Base-by-base conservation (phyloP, 1,140 invertebrate species). In the Reticulitermes speratus region DNA sequence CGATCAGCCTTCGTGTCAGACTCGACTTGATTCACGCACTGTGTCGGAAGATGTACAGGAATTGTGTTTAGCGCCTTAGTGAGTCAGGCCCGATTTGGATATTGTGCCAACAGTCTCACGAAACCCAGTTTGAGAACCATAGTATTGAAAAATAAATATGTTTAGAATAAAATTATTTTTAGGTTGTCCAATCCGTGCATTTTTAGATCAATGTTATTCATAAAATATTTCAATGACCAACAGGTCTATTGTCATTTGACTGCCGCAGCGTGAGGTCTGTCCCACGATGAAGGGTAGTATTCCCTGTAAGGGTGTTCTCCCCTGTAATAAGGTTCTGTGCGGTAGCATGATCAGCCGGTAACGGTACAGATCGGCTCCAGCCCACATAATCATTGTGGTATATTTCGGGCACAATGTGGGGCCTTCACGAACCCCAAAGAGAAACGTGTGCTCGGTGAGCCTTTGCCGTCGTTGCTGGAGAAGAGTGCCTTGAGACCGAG, bases 401-500 rank as follows among this genome's bases (percentile, higher is more conserved):
- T 38, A 84, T 30, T 16, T 85, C 86, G 44, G 69, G 55, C 9
- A 69, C 32, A 11, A 52, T 21, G 65, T 87, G 86, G 9, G 86
- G 86, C 38, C 69, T 81, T 81, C 30, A 87, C 2, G 14, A 87
- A 82, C 21, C 83, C 86, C 14, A 87, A 25, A 30, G 81, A 84
- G 82, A 86, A 59, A 3, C 82, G 81, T 1, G 86, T 83, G 84
- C 84, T 82, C 6, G 86, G 86, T 19, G 44, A 44, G 45, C 45
- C 85, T 6, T 21, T 23, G 55, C 69, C 45, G 19, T 65, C 38
- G 89, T 88, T 45, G 82, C 84, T 89, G 88, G 12, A 88, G 91
- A 93, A 85, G 21, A 93, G 88, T 16, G 91, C 90, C 86, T 93
- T 93, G 3, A 94, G 89, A 30, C 91, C 92, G 0, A 93, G 90